Conservation (phyloP, 2,888 invertebrate species). For the Stenodema calcarata region DNA sequence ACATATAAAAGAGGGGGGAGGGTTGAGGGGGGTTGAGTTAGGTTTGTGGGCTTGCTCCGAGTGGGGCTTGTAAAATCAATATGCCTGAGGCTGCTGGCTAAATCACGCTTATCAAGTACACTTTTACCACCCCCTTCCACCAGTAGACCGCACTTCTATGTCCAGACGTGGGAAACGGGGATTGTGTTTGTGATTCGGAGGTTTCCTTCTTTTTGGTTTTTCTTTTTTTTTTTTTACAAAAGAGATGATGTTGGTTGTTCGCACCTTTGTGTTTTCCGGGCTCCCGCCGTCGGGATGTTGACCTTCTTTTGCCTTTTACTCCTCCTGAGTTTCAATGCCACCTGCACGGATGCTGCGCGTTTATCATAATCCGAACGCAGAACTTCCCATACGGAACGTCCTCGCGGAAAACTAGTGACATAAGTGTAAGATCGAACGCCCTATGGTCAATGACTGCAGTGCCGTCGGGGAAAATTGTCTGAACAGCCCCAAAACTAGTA, state of each 20-base stretch:
- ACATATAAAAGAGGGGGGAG: constrained; percentile 66
- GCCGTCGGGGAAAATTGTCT: no score
- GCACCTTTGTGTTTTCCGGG: neutral
- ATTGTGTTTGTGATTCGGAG: neutral
- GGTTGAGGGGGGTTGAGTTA: constrained; percentile 59
- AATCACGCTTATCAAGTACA: constrained; percentile 74
- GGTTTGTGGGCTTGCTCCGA: constrained; percentile 54
- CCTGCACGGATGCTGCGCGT: neutral
- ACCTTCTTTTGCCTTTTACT: neutral
- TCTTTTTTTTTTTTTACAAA: neutral
- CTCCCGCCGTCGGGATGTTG: neutral
- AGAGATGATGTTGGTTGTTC: neutral
- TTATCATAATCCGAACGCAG: no score
- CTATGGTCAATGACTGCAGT: no score
- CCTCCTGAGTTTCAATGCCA: neutral
- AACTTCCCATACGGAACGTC: no score
- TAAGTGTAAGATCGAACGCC: no score
- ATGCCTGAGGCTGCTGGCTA: constrained; percentile 74
- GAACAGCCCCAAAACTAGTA: no score
- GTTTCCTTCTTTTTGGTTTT: neutral
- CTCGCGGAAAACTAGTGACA: no score
- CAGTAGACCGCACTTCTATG: neutral
- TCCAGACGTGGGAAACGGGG: neutral
- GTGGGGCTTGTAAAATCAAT: constrained; percentile 63
- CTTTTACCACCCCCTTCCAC: constrained; percentile 57